phyloP scores from a whole-genome alignment of 2,113 vertebrate genomes.

The Pangasianodon hypophthalmus region DNA sequence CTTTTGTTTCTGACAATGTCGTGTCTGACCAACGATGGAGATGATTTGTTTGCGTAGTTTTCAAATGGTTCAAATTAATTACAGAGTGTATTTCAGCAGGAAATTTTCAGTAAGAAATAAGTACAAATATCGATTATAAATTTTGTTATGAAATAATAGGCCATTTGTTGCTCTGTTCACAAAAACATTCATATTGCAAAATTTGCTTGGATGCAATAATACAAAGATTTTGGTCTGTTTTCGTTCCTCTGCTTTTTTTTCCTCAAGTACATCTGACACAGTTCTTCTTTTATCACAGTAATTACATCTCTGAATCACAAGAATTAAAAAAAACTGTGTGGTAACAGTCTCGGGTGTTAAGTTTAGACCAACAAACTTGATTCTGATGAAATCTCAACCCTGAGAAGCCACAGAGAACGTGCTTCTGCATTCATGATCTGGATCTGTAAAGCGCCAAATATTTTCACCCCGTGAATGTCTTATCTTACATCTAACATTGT shows the following conservation, averaged over 20 bases:
- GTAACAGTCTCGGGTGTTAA: constrained; percentile 21
- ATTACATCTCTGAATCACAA: constrained; percentile 23
- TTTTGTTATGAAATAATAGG: constrained; percentile 1
- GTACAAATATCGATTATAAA: background rate
- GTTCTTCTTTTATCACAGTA: constrained; percentile 9
- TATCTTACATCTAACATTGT: constrained; percentile 12
- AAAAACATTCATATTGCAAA: background rate
- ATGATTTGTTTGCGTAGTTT: background rate
- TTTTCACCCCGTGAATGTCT: constrained; percentile 22
- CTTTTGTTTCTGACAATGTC: background rate
- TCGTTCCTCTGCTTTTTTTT: background rate
- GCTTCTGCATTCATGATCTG: constrained; percentile 13
- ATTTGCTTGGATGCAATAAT: background rate
- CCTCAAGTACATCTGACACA: background rate
- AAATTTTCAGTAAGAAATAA: background rate
- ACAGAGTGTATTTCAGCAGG: background rate
- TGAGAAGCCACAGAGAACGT: background rate
- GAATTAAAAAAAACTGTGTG: background rate
- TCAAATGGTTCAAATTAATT: background rate
- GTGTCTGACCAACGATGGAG: background rate
- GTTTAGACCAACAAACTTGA: constrained; percentile 17
- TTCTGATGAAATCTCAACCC: constrained; percentile 2
- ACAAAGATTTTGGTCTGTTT: background rate
- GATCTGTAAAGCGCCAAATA: constrained; percentile 6
- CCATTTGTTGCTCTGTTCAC: constrained; percentile 13